Conservation (phyloP, 2,888 invertebrate genomes). For the Nesidiocoris tenuis region DNA sequence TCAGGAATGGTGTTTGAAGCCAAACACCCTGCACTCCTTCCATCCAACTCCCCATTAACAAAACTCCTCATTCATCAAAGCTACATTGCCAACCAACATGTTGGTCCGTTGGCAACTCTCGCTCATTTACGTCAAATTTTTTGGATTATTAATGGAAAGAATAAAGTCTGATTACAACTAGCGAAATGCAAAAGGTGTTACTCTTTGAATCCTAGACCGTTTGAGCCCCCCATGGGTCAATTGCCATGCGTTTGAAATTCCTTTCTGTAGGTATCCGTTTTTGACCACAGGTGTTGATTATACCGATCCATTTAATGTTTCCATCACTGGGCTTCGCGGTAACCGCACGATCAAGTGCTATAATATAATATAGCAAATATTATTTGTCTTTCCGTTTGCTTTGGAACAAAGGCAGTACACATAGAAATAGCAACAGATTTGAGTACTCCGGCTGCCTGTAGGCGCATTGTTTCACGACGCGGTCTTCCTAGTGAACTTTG, state of each 20-base stretch:
- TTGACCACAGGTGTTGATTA: conserved; percentile 3
- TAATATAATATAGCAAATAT: too few species aligned
- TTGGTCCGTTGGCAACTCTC: background rate
- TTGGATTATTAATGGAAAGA: conserved; percentile 9
- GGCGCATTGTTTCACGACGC: too few species aligned
- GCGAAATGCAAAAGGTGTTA: background rate
- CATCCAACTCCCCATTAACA: background rate
- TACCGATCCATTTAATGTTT: conserved; percentile 7
- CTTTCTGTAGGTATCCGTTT: background rate
- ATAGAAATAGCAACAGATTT: too few species aligned
- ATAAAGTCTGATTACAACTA: background rate
- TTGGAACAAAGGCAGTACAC: too few species aligned
- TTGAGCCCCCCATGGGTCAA: background rate
- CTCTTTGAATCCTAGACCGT: background rate
- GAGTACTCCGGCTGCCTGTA: too few species aligned
- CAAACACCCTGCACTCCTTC: conserved; percentile 7
- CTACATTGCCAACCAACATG: background rate
- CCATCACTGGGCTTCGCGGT: too few species aligned
- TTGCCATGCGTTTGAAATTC: background rate
- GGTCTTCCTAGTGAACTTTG: too few species aligned
- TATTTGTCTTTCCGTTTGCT: too few species aligned
- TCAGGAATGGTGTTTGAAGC: background rate
- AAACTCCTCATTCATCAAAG: background rate
- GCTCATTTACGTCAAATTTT: background rate
- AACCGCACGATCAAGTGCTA: too few species aligned